These are phyloP conservation scores for Allolobophora icterica DNA, from an alignment of 2,888 invertebrate species.

Conservation along the genomic window DNA sequence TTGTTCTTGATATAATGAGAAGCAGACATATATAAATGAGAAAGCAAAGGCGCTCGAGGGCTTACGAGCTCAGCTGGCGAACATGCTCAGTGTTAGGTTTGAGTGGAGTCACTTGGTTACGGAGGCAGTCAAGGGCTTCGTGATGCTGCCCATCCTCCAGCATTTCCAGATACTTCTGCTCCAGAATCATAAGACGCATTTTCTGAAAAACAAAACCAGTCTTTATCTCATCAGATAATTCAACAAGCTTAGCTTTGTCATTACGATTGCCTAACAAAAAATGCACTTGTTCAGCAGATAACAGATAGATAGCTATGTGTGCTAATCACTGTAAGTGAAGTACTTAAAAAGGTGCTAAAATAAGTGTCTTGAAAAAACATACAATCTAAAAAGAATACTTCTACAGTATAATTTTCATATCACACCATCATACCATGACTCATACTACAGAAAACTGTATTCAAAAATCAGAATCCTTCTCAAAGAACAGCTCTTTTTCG, in stretches of 20 bases:
- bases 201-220: conserved; percentile 70
- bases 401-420: not conserved
- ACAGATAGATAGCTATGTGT: too few relatives aligned
- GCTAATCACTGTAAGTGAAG: too few relatives aligned
- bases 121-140: conserved; percentile 91
- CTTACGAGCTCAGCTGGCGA: conserved; percentile 77
- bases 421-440: not conserved
- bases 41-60: conserved; percentile 31
- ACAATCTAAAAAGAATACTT: not conserved
- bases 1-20: too few relatives aligned
- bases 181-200: conserved; percentile 94
- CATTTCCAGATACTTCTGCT: conserved; percentile 96
- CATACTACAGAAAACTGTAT: not conserved
- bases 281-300: too few relatives aligned
- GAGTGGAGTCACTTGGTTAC: conserved; percentile 92
- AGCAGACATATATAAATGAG: not conserved
- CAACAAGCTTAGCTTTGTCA: not conserved
- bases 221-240: not conserved
- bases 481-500: too few relatives aligned
- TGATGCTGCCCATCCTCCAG: conserved; percentile 89
- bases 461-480: too few relatives aligned
- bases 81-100: conserved; percentile 92
- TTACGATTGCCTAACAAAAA: not conserved
- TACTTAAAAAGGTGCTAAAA: too few relatives aligned
- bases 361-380: too few relatives aligned